These are phyloP conservation scores for Plodia interpunctella DNA, from an alignment of 1,140 invertebrate species.

Conservation along the genomic window DNA sequence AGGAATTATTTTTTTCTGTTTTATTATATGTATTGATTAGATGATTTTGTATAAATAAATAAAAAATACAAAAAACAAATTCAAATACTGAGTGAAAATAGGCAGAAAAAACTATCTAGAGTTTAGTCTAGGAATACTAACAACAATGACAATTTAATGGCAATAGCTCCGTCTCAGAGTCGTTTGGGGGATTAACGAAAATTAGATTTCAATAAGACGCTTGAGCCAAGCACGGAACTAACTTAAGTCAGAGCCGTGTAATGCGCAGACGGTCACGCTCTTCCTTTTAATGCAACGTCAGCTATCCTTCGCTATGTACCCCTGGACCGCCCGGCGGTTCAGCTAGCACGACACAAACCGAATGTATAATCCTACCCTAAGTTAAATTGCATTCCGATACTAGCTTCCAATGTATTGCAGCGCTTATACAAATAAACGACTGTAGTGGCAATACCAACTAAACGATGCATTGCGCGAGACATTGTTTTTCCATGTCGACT, in stretches of 20 bases:
- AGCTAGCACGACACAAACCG: conserved; percentile 18
- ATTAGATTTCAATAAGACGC: conserved; percentile 76
- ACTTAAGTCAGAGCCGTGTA: conserved; percentile 56
- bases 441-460: neutral
- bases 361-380: conserved; percentile 21
- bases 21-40: too few species aligned
- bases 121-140: conserved; percentile 16
- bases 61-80: too few species aligned
- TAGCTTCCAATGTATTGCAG: conserved; percentile 10
- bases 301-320: conserved; percentile 22
- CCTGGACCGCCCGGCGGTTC: conserved; percentile 9
- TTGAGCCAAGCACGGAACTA: conserved; percentile 54
- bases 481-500: neutral
- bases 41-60: too few species aligned
- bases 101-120: too few species aligned
- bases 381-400: conserved; percentile 24
- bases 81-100: too few species aligned
- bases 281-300: conserved; percentile 60
- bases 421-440: neutral
- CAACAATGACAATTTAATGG: conserved; percentile 52
- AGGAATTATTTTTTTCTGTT: too few species aligned
- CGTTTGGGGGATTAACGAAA: conserved; percentile 66
- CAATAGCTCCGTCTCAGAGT: conserved; percentile 38
- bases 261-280: conserved; percentile 54
- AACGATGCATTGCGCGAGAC: neutral